Conservation (phyloP, 2,113 vertebrate species). For the Panthera tigris region DNA sequence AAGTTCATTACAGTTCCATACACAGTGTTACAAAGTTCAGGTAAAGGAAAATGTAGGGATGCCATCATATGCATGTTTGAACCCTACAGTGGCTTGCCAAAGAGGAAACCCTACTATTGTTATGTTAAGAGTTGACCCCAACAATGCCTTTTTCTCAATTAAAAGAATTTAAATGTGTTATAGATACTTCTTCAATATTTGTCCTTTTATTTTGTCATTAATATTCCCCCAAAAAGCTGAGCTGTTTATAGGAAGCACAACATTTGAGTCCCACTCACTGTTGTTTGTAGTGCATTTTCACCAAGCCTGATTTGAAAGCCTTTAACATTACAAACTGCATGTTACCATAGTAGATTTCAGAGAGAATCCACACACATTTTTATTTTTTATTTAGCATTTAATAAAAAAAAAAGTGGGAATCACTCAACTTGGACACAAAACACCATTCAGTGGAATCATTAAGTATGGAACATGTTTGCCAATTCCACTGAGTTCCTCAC, state of each 20-base stretch:
- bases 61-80: slow-evolving; percentile 52
- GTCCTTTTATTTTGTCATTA: slow-evolving; percentile 20
- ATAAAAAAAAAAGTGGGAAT: slow-evolving; percentile 49
- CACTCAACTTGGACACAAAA: slow-evolving; percentile 63
- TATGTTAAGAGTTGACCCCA: slow-evolving; percentile 19
- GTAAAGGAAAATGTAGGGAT: slow-evolving; percentile 28
- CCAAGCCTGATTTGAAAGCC: slow-evolving; percentile 52
- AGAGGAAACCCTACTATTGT: neutral
- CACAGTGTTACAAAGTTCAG: slow-evolving; percentile 84
- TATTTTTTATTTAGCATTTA: slow-evolving; percentile 50
- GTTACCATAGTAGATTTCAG: slow-evolving; percentile 51
- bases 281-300: neutral
- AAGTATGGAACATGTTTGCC: slow-evolving; percentile 50
- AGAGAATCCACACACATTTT: slow-evolving; percentile 45
- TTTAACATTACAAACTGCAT: slow-evolving; percentile 46
- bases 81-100: slow-evolving; percentile 46
- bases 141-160: neutral
- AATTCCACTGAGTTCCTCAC: slow-evolving; percentile 49
- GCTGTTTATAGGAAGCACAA: neutral
- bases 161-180: neutral
- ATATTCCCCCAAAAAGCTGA: neutral
- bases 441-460: slow-evolving; percentile 55
- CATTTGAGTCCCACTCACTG: neutral
- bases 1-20: slow-evolving; percentile 81
- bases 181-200: neutral